Evolutionary conservation across 1,140 invertebrate species (phyloP).

Genomic region (honey bee (Apis mellifera)): DNA sequence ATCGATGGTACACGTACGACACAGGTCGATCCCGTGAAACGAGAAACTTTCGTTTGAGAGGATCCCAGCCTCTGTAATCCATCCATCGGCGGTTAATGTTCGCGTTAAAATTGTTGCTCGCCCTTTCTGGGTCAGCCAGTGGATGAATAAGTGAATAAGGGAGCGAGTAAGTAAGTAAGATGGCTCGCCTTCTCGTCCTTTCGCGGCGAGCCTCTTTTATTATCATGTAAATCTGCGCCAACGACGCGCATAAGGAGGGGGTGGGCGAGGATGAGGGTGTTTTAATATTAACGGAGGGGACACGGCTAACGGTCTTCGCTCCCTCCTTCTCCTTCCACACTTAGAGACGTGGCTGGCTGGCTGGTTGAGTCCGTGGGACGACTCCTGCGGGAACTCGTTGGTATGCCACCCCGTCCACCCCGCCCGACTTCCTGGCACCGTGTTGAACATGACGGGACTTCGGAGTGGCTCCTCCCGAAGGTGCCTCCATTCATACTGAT

Average conservation of each 20-base stretch:
- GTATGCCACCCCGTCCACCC: slow-evolving; percentile 63
- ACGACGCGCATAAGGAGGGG: slow-evolving; percentile 46
- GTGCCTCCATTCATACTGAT: slow-evolving; percentile 67
- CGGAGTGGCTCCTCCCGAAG: slow-evolving; percentile 45
- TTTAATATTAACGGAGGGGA: slow-evolving; percentile 75
- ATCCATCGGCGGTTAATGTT: too few relatives aligned
- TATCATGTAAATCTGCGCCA: slow-evolving; percentile 76
- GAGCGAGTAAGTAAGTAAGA: too few relatives aligned
- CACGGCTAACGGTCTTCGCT: slow-evolving; percentile 19
- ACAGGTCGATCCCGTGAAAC: not conserved
- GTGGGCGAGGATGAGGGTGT: slow-evolving; percentile 61
- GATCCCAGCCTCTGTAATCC: too few relatives aligned
- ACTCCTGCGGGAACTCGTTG: slow-evolving; percentile 65
- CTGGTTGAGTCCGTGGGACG: slow-evolving; percentile 37
- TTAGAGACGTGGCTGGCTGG: slow-evolving; percentile 3
- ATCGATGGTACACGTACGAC: not conserved
- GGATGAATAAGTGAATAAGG: not conserved
- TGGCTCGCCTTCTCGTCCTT: slow-evolving; percentile 44
- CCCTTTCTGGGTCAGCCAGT: not conserved
- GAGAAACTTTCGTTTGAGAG: slow-evolving; percentile 2
- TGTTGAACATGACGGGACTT: slow-evolving; percentile 69
- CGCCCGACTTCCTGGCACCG: slow-evolving; percentile 46
- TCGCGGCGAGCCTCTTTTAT: slow-evolving; percentile 70
- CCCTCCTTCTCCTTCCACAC: not conserved
- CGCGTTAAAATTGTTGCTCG: not conserved